Evolutionary conservation across 2,113 vertebrate genomes (phyloP).

Genomic region (Takifugu flavidus): DNA sequence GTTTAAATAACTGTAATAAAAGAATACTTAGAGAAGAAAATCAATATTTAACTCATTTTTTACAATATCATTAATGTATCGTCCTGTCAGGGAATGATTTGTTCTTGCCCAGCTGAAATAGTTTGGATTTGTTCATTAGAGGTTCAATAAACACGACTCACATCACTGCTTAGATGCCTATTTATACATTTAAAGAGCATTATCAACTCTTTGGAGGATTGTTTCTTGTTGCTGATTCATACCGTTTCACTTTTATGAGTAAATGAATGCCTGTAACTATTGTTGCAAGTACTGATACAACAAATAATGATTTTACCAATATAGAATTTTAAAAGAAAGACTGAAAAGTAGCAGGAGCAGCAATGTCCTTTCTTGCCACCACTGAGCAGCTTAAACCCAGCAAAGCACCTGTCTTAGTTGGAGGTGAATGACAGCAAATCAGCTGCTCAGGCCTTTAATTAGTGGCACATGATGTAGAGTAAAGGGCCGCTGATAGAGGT

Average conservation of each 20-base stretch:
- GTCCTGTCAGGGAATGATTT: neutral
- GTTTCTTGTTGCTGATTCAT: neutral
- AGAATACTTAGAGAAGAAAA: neutral
- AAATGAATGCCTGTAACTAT: no score
- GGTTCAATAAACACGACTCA: neutral
- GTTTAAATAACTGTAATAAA: neutral
- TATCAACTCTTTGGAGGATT: no score
- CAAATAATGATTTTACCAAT: neutral
- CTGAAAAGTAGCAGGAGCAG: neutral
- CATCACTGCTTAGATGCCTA: no score
- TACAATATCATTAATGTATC: neutral
- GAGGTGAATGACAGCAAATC: constrained; percentile 4
- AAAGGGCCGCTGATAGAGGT: constrained; percentile 51
- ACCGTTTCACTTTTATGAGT: neutral
- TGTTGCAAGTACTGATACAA: neutral
- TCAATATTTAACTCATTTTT: neutral
- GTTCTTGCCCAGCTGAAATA: neutral
- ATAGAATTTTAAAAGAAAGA: neutral
- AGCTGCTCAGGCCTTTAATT: constrained; percentile 44
- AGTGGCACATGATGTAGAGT: constrained; percentile 44
- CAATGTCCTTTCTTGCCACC: constrained; percentile 13
- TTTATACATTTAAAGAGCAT: no score
- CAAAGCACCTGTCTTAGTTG: constrained; percentile 30
- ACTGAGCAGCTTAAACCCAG: constrained; percentile 20
- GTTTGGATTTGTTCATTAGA: neutral